Base-by-base conservation (phyloP, 2,113 vertebrate genomes). In the Motacilla alba region DNA sequence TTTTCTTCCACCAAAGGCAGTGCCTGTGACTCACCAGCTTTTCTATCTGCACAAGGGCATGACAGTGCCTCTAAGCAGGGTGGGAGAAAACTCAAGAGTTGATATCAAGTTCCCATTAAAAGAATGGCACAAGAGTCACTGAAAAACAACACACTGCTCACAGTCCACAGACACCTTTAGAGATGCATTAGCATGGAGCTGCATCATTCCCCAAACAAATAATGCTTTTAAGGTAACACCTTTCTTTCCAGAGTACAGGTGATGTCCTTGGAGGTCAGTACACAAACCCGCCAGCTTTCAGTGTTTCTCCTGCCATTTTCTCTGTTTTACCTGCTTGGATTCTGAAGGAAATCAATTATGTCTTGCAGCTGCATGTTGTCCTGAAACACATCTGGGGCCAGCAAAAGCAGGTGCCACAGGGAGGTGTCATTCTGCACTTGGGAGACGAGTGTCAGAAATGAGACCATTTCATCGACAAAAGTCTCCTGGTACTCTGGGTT, bases 341-440 rank as follows among this genome's bases (percentile, higher is more conserved):
- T 93, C 76, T 67, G 97, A 93, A 98, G 96, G 44, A 97, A 89
- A 72, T 90, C 83, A 70, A 89, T 81, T 23, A 98, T 52, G 33
- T 94, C 94, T 72, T 35, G 88, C 55, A 97, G 62, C 3, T 91
- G 84, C 9, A 72, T 66, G 41, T 80, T 92, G 82, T 96, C 96
- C 87, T 96, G 96, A 69, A 97, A 89, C n/a, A 97, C 78, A 21
- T 97, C 95, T 63, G 98, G 97, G 59, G 97, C 88, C 89, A 96
- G 96, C 17, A 98, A 92, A 43, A 98, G 97, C 44, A 98, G 86
- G 39, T 97, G 97, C 98, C 98, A 98, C 52, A 98, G 33, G n/a
- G 94, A 94, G 13, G 85, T 93, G 73, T 98, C 97, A 39, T 97
- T 97, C 89, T 98, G 98, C 59, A 98, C 91, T 94, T 95, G 90